Conservation (phyloP, 1,140 invertebrate genomes). For the Tetragonula clypearis region DNA sequence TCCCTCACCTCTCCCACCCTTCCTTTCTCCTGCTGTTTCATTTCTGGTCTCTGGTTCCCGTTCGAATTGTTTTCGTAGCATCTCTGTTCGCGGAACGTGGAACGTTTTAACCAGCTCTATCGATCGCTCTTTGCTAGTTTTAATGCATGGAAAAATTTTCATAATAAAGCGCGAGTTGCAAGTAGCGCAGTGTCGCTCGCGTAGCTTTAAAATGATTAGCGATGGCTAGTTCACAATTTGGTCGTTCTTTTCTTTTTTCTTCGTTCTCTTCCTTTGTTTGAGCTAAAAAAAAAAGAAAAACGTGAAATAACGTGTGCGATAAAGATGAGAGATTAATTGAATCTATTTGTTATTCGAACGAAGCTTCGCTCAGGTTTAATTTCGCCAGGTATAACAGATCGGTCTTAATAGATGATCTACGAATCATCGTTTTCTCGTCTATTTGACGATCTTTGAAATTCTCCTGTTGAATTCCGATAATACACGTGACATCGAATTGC, state of each 20-base stretch:
- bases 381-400: too few relatives aligned
- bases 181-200: background rate
- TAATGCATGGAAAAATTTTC: background rate
- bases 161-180: background rate
- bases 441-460: background rate
- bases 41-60: background rate
- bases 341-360: too few relatives aligned
- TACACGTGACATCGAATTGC: fast-evolving
- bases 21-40: background rate
- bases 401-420: background rate
- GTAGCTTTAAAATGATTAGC: background rate
- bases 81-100: background rate
- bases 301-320: too few relatives aligned
- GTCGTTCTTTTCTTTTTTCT: too few relatives aligned
- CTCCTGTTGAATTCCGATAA: background rate
- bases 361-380: too few relatives aligned
- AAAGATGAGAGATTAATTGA: too few relatives aligned
- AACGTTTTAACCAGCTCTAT: background rate
- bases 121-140: background rate
- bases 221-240: too few relatives aligned
- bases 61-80: background rate
- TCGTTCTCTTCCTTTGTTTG: too few relatives aligned
- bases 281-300: too few relatives aligned
- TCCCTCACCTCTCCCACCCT: too few relatives aligned
- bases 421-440: background rate